phyloP scores from a whole-genome alignment of 2,888 invertebrate genomes.

The Aphodius sticticus region DNA sequence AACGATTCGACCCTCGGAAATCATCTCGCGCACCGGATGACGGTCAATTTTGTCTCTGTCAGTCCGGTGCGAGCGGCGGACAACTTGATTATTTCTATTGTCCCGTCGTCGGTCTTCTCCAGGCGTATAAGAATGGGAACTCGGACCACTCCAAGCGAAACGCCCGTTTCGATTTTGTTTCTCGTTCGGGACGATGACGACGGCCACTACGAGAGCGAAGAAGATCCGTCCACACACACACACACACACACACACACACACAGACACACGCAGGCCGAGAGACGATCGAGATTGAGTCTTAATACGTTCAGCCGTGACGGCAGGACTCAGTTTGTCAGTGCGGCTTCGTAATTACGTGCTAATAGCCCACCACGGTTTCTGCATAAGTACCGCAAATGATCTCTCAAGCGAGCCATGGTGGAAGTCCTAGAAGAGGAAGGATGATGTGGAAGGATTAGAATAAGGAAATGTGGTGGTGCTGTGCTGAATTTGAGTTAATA shows the following conservation, averaged over 20 bases:
- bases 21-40: too few relatives aligned
- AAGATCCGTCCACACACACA: neutral
- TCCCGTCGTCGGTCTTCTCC: too few relatives aligned
- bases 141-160: too few relatives aligned
- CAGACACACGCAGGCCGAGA: neutral
- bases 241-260: neutral
- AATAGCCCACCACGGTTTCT: neutral
- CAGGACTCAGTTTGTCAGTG: neutral
- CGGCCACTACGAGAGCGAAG: neutral
- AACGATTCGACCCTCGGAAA: too few relatives aligned
- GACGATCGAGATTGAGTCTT: neutral
- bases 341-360: conserved; percentile 4
- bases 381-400: conserved; percentile 4
- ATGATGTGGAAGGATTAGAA: neutral
- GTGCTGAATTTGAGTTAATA: too few relatives aligned
- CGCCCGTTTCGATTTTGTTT: neutral
- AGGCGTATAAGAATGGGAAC: too few relatives aligned
- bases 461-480: too few relatives aligned
- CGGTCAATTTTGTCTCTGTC: too few relatives aligned
- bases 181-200: neutral
- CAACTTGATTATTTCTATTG: too few relatives aligned
- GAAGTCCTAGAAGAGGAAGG: neutral
- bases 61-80: too few relatives aligned
- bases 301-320: neutral
- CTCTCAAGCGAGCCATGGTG: neutral